Evolutionary conservation across 2,113 vertebrate genomes (phyloP), one percentile per base, ranked within the genome.

Genomic region (Lophius piscatorius): DNA sequence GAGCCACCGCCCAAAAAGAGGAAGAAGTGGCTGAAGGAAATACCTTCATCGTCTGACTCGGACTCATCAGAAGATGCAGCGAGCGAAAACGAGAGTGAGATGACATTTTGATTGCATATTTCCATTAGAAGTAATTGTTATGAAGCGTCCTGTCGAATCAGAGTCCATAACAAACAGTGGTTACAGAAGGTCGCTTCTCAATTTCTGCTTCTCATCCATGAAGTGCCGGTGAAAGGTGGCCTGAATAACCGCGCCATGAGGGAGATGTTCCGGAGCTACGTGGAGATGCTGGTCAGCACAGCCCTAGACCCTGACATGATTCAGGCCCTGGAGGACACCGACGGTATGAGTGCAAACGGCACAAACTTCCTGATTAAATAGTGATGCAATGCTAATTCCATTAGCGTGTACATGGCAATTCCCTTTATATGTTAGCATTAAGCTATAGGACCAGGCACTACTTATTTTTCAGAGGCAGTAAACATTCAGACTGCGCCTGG

Each of bases 251-350:
- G 95, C 49, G 94, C 92, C 0, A 95, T 96, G 95, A 92, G 93
- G 70, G 95, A 97, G 74, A 97, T 96, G 95, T 97, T 95, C 89
- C 92, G 94, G 58, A 97, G 95, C 85, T 97, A 97, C 0, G 94
- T 97, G 75, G 95, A 97, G 88, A 95, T 97, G 94, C 67, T 97
- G 70, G 94, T 97, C 79, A 97, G 95, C 89, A 95, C 95, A 0
- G 95, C 95, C 0, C 91, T 97, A 13, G 95, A 97, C 82, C 94
- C 95, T 0, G 95, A 96, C 85, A 96, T 97, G 95, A 97, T 97
- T 79, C 94, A 97, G 84, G 95, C 95, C 34, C 88, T 97, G 71
- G 94, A 97, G 74, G 94, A 96, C 87, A 96, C 94, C 0, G 93
- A 95, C 0, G 95, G 95, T 97, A n/a, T n/a, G 62, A 86, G 82